Conservation (phyloP, 2,113 vertebrate species). For the Notothenia rossii region DNA sequence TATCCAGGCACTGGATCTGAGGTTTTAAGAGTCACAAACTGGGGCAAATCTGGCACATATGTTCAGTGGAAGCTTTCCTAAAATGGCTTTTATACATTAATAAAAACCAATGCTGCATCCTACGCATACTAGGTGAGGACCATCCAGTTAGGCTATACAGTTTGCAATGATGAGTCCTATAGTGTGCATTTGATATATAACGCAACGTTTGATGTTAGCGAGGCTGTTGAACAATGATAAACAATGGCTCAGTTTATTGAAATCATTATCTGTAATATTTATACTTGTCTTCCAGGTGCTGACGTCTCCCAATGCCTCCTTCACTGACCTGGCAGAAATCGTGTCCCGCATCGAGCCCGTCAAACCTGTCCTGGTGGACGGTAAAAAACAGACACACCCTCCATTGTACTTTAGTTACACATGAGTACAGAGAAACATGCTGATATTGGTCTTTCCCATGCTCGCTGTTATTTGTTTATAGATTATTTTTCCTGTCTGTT, state of each 20-base stretch:
- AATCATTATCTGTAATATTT: background rate
- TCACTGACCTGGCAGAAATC: constrained; percentile 96
- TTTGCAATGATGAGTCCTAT: too few relatives aligned
- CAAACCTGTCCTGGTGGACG: constrained; percentile 85
- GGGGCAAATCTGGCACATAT: too few relatives aligned
- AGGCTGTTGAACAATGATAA: background rate
- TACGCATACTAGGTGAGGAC: too few relatives aligned
- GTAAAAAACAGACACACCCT: constrained; percentile 81
- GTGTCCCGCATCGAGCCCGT: constrained; percentile 94
- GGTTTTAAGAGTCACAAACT: too few relatives aligned
- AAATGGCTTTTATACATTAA: too few relatives aligned
- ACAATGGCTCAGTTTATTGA: background rate
- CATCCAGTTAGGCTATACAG: too few relatives aligned
- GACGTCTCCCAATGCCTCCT: constrained; percentile 93
- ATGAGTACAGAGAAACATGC: background rate
- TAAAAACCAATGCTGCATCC: too few relatives aligned
- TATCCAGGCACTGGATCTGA: too few relatives aligned
- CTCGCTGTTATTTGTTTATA: constrained; percentile 2
- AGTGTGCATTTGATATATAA: too few relatives aligned
- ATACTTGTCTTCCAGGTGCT: constrained; percentile 80
- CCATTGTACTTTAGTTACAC: background rate
- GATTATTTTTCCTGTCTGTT: constrained; percentile 23
- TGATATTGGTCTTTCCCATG: background rate
- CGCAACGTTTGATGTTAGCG: too few relatives aligned
- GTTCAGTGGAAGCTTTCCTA: too few relatives aligned